phyloP scores from a whole-genome alignment of 2,888 invertebrate species.

The Ypsolopha scabrella region DNA sequence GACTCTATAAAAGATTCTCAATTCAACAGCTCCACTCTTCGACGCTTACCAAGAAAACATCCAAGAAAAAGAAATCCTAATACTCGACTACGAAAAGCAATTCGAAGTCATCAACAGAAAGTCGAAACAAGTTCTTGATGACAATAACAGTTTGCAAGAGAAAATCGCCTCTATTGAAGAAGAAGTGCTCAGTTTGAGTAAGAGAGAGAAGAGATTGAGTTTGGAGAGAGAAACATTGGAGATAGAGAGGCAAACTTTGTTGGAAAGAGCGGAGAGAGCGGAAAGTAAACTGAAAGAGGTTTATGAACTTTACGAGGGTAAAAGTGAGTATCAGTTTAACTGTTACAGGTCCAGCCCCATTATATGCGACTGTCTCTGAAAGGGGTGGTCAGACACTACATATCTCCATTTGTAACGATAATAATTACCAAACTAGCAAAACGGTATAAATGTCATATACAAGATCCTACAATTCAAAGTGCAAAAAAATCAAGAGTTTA shows the following conservation, averaged over 20 bases:
- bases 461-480: neutral
- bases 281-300: slow-evolving; percentile 81
- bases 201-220: slow-evolving; percentile 45
- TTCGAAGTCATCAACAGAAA: slow-evolving; percentile 79
- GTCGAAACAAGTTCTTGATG: slow-evolving; percentile 75
- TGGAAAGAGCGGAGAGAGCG: slow-evolving; percentile 76
- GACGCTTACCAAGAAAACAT: slow-evolving; percentile 85
- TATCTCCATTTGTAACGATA: too few species aligned
- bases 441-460: too few species aligned
- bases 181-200: slow-evolving; percentile 43
- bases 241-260: slow-evolving; percentile 59
- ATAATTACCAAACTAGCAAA: too few species aligned
- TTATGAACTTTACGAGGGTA: slow-evolving; percentile 79
- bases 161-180: slow-evolving; percentile 36
- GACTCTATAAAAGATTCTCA: too few species aligned
- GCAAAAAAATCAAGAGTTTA: too few species aligned
- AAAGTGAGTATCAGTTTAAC: slow-evolving; percentile 72
- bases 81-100: slow-evolving; percentile 77
- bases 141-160: slow-evolving; percentile 75
- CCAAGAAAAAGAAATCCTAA: slow-evolving; percentile 79
- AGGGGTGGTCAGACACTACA: too few species aligned
- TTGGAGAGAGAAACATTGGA: slow-evolving; percentile 56
- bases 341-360: too few species aligned
- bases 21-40: slow-evolving; percentile 71
- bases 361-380: too few species aligned